These are phyloP conservation scores for Rhyacophila brunnea DNA, from an alignment of 1,140 invertebrate genomes.

Conservation along the genomic window DNA sequence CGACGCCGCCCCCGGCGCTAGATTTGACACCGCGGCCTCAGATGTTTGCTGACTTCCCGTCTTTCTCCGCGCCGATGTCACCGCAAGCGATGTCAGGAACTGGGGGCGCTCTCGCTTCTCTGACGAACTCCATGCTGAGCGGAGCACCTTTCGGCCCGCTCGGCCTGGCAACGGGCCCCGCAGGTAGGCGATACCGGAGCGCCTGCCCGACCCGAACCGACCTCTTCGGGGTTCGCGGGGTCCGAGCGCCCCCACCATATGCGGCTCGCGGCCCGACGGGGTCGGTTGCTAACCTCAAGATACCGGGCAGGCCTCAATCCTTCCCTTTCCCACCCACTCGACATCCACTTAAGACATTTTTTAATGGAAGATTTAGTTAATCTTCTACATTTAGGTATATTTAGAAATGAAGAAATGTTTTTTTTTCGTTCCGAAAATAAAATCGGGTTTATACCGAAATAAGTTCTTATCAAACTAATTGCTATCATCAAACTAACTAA, in stretches of 20 bases:
- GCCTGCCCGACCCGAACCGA: conserved; percentile 46
- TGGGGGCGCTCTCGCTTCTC: conserved; percentile 69
- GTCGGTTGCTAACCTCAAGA: conserved; percentile 42
- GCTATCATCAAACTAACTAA: too few relatives aligned
- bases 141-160: conserved; percentile 76
- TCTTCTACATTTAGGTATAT: too few relatives aligned
- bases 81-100: conserved; percentile 66
- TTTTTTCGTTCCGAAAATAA: too few relatives aligned
- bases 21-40: conserved; percentile 59
- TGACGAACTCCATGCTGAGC: conserved; percentile 63
- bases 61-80: conserved; percentile 48
- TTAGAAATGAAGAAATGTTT: neutral
- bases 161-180: conserved; percentile 73
- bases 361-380: neutral
- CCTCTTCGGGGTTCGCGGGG: conserved; percentile 33
- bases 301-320: conserved; percentile 34
- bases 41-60: conserved; percentile 60
- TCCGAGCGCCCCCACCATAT: conserved; percentile 42
- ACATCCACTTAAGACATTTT: conserved; percentile 8
- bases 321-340: conserved; percentile 35
- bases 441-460: too few relatives aligned
- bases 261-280: conserved; percentile 48
- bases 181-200: conserved; percentile 61
- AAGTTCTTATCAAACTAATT: too few relatives aligned
- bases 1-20: conserved; percentile 28